Percentiles rank a stretch among this genome's conserved stretches.
These are phyloP conservation scores for Apteryx owenii DNA, from an alignment of 2,113 vertebrate species.

Conservation along the genomic window DNA sequence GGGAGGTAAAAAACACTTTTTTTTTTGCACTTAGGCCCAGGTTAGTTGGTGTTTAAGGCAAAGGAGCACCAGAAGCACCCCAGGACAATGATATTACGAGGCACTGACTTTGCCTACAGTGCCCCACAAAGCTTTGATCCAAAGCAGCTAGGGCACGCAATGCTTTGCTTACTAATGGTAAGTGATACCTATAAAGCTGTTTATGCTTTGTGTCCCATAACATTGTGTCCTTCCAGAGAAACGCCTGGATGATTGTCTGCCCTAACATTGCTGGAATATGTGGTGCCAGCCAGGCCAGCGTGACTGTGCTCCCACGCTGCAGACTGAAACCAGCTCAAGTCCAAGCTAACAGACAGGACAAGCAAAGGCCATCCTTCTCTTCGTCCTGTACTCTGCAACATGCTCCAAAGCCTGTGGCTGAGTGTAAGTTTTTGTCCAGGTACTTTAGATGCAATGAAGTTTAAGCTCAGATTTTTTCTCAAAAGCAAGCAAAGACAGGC, in stretches of 20 bases:
- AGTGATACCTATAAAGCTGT: accelerated
- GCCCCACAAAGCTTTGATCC: too few relatives aligned
- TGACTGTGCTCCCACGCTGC: background rate
- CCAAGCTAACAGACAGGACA: background rate
- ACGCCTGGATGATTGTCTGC: accelerated
- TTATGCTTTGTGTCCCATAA: background rate
- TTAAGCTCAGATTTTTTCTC: background rate
- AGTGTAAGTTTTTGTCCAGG: background rate
- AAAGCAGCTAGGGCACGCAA: too few relatives aligned
- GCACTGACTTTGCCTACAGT: too few relatives aligned
- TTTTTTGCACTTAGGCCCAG: background rate
- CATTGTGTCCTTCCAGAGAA: too few relatives aligned
- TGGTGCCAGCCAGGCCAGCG: background rate
- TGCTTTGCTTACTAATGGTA: too few relatives aligned
- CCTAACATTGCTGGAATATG: too few relatives aligned
- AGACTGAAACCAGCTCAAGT: accelerated
- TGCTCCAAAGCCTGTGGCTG: background rate
- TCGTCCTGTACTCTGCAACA: background rate
- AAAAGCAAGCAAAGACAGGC: background rate
- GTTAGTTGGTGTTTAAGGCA: accelerated
- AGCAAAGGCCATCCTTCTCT: background rate
- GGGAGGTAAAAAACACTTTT: background rate
- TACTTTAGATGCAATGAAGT: accelerated
- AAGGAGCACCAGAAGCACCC: background rate
- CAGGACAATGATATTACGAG: too few relatives aligned